Conservation (phyloP, 2,888 invertebrate species). For the Branchellion lobata region DNA sequence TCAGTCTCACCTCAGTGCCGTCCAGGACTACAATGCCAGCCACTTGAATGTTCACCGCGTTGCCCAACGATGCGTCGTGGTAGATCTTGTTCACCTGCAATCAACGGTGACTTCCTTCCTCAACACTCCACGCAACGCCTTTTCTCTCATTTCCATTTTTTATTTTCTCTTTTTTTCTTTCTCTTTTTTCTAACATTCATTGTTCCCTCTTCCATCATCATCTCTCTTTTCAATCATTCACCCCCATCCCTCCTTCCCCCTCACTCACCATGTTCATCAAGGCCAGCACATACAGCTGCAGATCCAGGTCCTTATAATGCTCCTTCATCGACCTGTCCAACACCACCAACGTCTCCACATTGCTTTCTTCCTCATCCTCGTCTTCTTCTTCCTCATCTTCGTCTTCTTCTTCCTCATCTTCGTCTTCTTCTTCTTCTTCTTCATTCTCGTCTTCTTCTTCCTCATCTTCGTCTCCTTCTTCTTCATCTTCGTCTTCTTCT, state of each 20-base stretch:
- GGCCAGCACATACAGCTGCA: constrained; percentile 82
- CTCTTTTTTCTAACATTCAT: no score
- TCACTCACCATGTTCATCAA: constrained; percentile 83
- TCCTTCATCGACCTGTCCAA: constrained; percentile 84
- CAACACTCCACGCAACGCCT: no score
- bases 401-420: constrained; percentile 20
- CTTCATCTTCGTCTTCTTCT: not conserved
- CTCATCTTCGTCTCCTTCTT: not conserved
- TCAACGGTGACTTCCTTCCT: constrained; percentile 17
- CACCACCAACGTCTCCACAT: constrained; percentile 68
- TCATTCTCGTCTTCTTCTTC: not conserved
- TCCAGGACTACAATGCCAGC: constrained; percentile 80
- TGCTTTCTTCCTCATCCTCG: constrained; percentile 6
- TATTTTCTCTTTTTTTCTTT: no score
- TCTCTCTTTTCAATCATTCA: no score
- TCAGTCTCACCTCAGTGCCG: constrained; percentile 63
- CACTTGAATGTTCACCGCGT: constrained; percentile 84
- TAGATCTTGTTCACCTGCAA: constrained; percentile 59
- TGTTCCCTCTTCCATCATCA: no score
- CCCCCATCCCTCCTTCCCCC: no score
- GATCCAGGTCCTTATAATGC: constrained; percentile 77
- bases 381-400: constrained; percentile 18
- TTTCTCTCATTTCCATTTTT: no score
- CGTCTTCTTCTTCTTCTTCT: constrained; percentile 14
- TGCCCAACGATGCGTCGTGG: constrained; percentile 76